phyloP scores from a whole-genome alignment of 2,888 invertebrate genomes.

The Mythimna lalbum region DNA sequence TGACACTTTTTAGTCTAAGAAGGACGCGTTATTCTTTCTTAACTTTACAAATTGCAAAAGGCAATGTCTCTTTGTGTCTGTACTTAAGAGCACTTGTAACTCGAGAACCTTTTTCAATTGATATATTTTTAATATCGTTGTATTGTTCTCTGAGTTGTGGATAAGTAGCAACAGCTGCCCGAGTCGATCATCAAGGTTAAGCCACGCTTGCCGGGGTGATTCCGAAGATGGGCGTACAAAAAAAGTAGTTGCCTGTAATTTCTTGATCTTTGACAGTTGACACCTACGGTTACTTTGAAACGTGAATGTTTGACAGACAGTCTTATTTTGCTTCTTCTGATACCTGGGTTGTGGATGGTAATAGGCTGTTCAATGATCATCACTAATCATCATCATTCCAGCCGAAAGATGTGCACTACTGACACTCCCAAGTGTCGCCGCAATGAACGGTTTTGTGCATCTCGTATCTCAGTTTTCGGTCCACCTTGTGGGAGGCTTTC shows the following conservation, averaged over 20 bases:
- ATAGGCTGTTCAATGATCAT: no score
- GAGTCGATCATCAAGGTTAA: neutral
- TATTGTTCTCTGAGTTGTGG: neutral
- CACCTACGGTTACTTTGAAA: neutral
- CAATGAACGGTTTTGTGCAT: no score
- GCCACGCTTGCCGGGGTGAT: neutral
- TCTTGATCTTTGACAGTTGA: neutral
- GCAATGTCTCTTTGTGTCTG: neutral
- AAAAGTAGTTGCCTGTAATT: neutral
- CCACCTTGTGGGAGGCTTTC: no score
- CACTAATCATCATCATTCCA: no score
- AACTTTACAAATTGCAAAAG: constrained; percentile 4
- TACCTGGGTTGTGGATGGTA: neutral
- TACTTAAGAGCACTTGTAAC: neutral
- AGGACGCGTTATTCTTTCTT: neutral
- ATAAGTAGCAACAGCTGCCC: neutral
- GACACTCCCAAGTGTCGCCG: no score
- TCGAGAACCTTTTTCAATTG: constrained; percentile 7
- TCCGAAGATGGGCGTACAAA: neutral
- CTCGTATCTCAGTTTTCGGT: no score
- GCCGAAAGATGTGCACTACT: no score
- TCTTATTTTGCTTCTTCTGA: neutral
- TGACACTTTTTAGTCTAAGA: no score
- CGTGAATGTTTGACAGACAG: neutral
- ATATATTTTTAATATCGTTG: neutral